phyloP scores from a whole-genome alignment of 2,113 vertebrate genomes.

The Phylloscopus trochilus region DNA sequence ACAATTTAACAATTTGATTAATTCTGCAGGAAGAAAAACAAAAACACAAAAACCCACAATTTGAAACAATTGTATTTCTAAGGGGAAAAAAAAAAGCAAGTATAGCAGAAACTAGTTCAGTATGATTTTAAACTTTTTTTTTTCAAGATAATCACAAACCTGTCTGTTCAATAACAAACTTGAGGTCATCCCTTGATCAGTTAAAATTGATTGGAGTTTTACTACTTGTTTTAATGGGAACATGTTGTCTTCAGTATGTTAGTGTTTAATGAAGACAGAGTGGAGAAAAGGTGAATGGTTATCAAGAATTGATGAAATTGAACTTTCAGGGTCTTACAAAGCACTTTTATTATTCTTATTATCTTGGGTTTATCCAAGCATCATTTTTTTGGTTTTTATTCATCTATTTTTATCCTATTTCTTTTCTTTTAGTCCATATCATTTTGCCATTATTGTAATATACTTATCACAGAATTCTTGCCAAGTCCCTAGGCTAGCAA shows the following conservation, averaged over 20 bases:
- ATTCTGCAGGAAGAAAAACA: background rate
- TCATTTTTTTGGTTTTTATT: background rate
- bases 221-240: background rate
- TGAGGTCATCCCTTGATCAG: background rate
- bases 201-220: background rate
- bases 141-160: background rate
- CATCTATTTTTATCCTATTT: background rate
- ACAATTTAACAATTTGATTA: background rate
- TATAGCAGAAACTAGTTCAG: background rate
- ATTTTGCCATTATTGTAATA: background rate
- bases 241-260: background rate
- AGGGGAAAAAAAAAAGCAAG: background rate
- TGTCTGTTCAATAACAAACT: background rate
- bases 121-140: background rate
- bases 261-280: background rate
- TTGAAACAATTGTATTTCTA: background rate
- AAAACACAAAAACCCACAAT: accelerated
- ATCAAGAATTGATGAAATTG: background rate
- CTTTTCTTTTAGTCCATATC: background rate
- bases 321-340: background rate
- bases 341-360: background rate
- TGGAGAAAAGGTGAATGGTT: background rate
- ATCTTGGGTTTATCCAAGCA: background rate
- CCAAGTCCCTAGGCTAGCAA: background rate
- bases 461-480: background rate